Conservation (phyloP, 2,113 vertebrate species). For the Oophaga pumilio region DNA sequence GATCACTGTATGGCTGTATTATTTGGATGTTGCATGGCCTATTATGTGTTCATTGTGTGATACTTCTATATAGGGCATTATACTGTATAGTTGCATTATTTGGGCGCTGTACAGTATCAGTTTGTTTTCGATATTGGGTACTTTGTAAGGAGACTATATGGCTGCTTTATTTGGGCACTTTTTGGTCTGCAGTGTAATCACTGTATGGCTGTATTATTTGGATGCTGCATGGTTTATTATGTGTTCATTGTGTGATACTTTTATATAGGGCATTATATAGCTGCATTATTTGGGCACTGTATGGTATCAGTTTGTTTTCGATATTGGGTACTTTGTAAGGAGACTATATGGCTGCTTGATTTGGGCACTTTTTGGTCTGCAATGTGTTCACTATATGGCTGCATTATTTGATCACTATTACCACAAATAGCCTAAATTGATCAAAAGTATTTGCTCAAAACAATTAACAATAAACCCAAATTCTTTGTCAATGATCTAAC, state of each 20-base stretch:
- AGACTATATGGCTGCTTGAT: not conserved
- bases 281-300: not conserved
- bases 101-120: not conserved
- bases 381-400: not conserved
- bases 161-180: too few relatives aligned
- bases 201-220: not conserved
- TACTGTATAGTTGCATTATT: not conserved
- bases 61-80: not conserved
- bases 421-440: too few relatives aligned
- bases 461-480: too few relatives aligned
- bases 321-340: not conserved
- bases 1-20: not conserved
- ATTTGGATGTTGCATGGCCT: not conserved
- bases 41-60: not conserved
- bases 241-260: not conserved
- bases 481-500: too few relatives aligned
- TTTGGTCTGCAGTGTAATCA: too few relatives aligned
- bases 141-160: too few relatives aligned
- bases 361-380: not conserved
- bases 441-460: too few relatives aligned
- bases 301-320: not conserved
- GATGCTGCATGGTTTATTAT: not conserved
- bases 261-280: not conserved
- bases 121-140: too few relatives aligned
- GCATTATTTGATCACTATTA: not conserved